These are phyloP conservation scores for Ganaspis brasiliensis DNA, from an alignment of 2,888 invertebrate species.

Conservation along the genomic window DNA sequence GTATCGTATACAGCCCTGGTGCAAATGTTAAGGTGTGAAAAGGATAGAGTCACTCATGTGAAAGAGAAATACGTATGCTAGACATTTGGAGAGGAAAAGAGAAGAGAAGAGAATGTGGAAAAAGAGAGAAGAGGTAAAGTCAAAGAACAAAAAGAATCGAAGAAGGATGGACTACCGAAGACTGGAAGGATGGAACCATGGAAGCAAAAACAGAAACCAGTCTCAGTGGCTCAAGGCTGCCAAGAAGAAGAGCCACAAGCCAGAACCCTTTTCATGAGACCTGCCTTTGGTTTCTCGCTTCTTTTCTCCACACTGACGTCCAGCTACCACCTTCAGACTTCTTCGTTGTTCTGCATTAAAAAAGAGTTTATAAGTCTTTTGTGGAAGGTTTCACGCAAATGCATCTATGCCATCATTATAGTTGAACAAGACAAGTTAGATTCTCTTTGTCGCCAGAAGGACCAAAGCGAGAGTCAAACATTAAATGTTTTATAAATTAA, in stretches of 20 bases:
- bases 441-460: too few relatives aligned
- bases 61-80: constrained; percentile 28
- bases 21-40: constrained; percentile 47
- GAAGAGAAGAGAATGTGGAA: constrained; percentile 48
- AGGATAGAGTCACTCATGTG: constrained; percentile 48
- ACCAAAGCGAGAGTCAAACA: too few relatives aligned
- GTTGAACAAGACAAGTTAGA: constrained; percentile 2
- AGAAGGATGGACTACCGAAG: constrained; percentile 55
- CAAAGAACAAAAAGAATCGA: constrained; percentile 51
- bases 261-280: constrained; percentile 49
- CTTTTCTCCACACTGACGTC: constrained; percentile 25
- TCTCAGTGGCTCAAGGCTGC: constrained; percentile 80
- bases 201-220: constrained; percentile 80
- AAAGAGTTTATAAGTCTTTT: constrained; percentile 8
- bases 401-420: neutral
- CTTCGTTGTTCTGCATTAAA: neutral
- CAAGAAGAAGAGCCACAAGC: constrained; percentile 56
- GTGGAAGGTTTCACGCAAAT: constrained; percentile 19
- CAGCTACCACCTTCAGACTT: constrained; percentile 23
- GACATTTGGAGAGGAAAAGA: constrained; percentile 47
- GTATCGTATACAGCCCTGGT: constrained; percentile 34
- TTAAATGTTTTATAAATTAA: too few relatives aligned
- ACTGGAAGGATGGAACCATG: constrained; percentile 78
- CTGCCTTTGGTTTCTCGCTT: constrained; percentile 23
- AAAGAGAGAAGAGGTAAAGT: constrained; percentile 34